Evolutionary conservation across 2,113 vertebrate species (phyloP).

Genomic region (Lanius ludovicianus): DNA sequence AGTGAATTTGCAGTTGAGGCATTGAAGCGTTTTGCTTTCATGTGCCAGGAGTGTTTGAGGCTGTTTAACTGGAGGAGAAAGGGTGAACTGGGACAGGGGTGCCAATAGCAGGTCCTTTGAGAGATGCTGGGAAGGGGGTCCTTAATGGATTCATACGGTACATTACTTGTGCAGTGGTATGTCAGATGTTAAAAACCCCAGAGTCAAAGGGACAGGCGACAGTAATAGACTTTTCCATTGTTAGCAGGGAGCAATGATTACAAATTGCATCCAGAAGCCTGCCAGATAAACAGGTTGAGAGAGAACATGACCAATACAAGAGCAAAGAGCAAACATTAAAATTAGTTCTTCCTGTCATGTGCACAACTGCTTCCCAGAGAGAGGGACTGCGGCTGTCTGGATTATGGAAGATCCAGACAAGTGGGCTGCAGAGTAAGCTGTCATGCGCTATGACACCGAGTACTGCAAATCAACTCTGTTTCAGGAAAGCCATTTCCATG

Average conservation of each 20-base stretch:
- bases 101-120: neutral
- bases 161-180: neutral
- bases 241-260: neutral
- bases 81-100: neutral
- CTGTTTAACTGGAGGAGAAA: neutral
- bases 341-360: conserved; percentile 4
- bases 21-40: neutral
- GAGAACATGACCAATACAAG: neutral
- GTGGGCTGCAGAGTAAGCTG: conserved; percentile 24
- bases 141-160: accelerated
- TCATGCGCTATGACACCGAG: conserved; percentile 4
- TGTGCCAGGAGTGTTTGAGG: neutral
- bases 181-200: neutral
- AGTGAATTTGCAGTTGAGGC: neutral
- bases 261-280: neutral
- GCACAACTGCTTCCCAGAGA: neutral
- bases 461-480: conserved; percentile 39
- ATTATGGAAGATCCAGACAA: neutral
- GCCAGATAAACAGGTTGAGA: neutral
- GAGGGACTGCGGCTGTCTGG: neutral
- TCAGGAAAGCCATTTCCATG: conserved; percentile 37
- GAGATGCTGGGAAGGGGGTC: neutral
- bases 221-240: neutral
- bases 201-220: neutral
- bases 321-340: neutral